phyloP scores from a whole-genome alignment of 2,888 invertebrate genomes.

The Ctenicera cuprea region DNA sequence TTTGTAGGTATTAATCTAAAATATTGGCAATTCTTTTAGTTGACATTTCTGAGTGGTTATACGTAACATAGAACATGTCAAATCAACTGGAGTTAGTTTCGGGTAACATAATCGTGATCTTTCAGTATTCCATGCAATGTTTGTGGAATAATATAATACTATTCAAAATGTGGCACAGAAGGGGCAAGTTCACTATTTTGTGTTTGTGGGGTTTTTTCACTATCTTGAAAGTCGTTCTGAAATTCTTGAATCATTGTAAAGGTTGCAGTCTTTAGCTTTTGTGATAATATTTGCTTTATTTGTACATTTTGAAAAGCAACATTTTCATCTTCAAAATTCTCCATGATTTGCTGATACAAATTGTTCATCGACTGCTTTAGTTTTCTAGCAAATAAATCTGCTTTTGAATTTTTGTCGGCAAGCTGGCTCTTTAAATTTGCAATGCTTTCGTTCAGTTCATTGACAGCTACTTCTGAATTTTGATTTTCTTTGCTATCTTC shows the following conservation, averaged over 20 bases:
- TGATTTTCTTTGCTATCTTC: constrained; percentile 49
- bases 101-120: no score
- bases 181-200: not conserved
- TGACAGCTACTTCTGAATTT: constrained; percentile 45
- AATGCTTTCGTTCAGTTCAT: constrained; percentile 52
- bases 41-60: no score
- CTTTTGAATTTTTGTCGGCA: constrained; percentile 38
- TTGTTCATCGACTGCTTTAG: constrained; percentile 66
- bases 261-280: constrained; percentile 57
- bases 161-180: not conserved
- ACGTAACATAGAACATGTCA: no score
- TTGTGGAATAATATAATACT: no score
- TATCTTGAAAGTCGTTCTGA: constrained; percentile 40
- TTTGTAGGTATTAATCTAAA: no score
- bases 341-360: constrained; percentile 65
- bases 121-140: no score
- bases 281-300: constrained; percentile 54
- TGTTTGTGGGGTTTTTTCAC: not conserved
- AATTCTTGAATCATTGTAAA: constrained; percentile 57
- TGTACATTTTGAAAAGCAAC: constrained; percentile 36
- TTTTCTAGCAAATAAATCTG: constrained; percentile 54
- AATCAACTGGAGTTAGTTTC: no score
- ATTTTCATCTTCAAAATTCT: constrained; percentile 55
- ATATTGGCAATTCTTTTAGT: no score
- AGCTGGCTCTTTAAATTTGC: constrained; percentile 53